Evolutionary conservation across 2,888 invertebrate genomes (phyloP).

Genomic region (Parascotia fuliginaria): DNA sequence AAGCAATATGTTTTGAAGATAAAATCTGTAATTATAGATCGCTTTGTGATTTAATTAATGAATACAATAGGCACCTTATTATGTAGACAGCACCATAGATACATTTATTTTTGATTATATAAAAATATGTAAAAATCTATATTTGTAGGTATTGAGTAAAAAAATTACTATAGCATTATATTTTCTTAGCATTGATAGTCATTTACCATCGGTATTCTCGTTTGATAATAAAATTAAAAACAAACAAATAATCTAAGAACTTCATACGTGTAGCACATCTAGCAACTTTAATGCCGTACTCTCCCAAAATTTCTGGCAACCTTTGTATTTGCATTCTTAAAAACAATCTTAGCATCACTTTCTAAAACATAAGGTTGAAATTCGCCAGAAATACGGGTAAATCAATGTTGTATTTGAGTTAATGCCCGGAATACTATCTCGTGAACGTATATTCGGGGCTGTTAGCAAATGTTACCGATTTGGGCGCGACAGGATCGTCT

Average conservation of each 20-base stretch:
- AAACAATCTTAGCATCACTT: constrained; percentile 5
- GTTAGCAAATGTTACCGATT: constrained; percentile 45
- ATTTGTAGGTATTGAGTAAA: no score
- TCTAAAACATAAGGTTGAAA: background rate
- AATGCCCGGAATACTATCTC: constrained; percentile 41
- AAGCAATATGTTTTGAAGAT: background rate
- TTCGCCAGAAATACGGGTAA: background rate
- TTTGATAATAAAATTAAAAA: no score
- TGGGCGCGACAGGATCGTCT: constrained; percentile 12
- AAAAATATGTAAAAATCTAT: no score
- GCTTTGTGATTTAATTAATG: background rate
- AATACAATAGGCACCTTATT: background rate
- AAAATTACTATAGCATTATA: no score
- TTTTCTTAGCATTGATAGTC: no score
- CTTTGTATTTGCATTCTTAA: constrained; percentile 17
- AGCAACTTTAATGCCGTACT: constrained; percentile 15
- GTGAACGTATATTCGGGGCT: constrained; percentile 40
- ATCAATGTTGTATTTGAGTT: constrained; percentile 17
- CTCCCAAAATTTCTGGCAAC: constrained; percentile 34
- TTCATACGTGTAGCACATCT: constrained; percentile 13
- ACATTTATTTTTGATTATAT: no score
- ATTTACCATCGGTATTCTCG: no score
- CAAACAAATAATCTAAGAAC: background rate
- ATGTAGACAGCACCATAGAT: no score
- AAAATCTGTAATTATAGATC: background rate